Evolutionary conservation across 2,888 invertebrate genomes (phyloP), one percentile per base, ranked within the genome.

Genomic region (Exocentrus adspersus): DNA sequence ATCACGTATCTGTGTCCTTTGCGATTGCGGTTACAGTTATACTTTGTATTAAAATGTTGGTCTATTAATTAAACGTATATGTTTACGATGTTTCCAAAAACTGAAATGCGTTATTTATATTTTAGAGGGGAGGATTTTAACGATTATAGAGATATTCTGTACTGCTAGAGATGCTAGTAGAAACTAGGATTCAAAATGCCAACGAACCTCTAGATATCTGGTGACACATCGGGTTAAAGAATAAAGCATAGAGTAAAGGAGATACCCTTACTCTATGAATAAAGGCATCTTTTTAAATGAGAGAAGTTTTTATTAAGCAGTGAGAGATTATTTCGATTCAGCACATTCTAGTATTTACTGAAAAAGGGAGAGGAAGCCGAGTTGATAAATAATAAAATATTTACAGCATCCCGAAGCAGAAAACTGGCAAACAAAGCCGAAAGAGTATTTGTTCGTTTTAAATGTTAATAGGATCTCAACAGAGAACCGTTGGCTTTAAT

Each of bases 31-130:
- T 56, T 54, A 24, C 30, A 51, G 46, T 62, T 62, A 54, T 62
- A 50, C 56, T 62, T 62, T 62, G 51, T 62, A 62, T 61, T 54
- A 62, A 56, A 50, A 62, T 62, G 56, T 24, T 24, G 50, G 56
- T 51, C 48, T 51, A 56, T 56, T 62, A 62, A 62, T n/a, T n/a
- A n/a, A n/a, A n/a, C n/a, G n/a, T 62, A 62, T 43, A 43, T 43
- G 20, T 19, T 48, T 54, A 50, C 12, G 37, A 42, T 46, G 46
- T 46, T 46, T 20, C 46, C 7, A n/a, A 32, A 32, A n/a, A 10
- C 12, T 19, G 9, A 28, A 42, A 54, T 30, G 17, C 30, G 42
- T 12, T 32, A 32, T n/a, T 28, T 17, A 43, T 43, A 57, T 45
- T 57, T 28, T 14, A 20, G 14, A 10, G 20, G 20, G 30, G 57